A percentile compares a stretch with the other conserved stretches of the same genome.
Conservation (phyloP, 1,140 invertebrate species). For the Aphaenogaster floridana region DNA sequence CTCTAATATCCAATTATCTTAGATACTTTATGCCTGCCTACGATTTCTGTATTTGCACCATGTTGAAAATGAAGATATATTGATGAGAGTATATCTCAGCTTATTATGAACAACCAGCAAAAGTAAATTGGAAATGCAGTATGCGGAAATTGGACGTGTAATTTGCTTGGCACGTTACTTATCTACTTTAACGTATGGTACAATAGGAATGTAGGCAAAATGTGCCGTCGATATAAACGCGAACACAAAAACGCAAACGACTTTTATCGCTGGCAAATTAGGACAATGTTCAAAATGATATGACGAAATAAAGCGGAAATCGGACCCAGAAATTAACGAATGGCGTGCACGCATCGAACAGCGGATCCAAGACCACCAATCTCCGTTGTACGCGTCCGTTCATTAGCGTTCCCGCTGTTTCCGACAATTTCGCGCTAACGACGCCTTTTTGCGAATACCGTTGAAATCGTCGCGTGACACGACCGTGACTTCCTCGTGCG, state of each 20-base stretch:
- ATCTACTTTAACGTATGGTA: background rate
- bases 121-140: constrained; percentile 6
- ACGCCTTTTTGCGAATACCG: constrained; percentile 52
- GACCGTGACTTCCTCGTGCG: constrained; percentile 47
- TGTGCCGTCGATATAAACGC: background rate
- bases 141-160: constrained; percentile 39
- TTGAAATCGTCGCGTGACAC: constrained; percentile 67
- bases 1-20: constrained; percentile 46
- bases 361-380: constrained; percentile 25
- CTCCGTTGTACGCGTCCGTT: constrained; percentile 33
- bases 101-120: constrained; percentile 10
- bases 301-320: constrained; percentile 9
- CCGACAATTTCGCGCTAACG: constrained; percentile 20
- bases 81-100: background rate
- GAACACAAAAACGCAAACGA: background rate
- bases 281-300: background rate
- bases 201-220: background rate
- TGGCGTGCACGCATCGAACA: constrained; percentile 27
- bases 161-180: constrained; percentile 28
- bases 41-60: constrained; percentile 4
- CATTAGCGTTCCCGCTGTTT: constrained; percentile 40
- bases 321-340: constrained; percentile 10
- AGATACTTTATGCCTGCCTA: constrained; percentile 1
- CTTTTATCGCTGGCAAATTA: constrained; percentile 9
- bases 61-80: constrained; percentile 41